phyloP scores from a whole-genome alignment of 2,888 invertebrate species.

The Scaeva pyrastri region DNA sequence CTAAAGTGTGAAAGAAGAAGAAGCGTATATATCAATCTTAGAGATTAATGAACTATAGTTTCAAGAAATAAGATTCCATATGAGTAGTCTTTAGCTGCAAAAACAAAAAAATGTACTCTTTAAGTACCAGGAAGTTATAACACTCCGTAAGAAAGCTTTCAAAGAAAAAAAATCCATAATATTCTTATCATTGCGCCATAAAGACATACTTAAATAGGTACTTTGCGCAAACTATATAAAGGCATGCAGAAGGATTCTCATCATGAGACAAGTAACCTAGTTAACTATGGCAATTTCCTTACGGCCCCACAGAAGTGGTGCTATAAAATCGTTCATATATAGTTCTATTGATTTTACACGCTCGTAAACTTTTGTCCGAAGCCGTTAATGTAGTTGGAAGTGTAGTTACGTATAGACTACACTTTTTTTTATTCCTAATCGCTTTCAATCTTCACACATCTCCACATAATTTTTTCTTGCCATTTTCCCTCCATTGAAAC shows the following conservation, averaged over 20 bases:
- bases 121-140: slow-evolving; percentile 9
- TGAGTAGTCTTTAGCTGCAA: not conserved
- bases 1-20: too few species aligned
- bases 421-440: slow-evolving; percentile 12
- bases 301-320: not conserved
- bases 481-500: not conserved
- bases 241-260: slow-evolving; percentile 1
- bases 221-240: slow-evolving; percentile 13
- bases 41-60: not conserved
- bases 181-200: slow-evolving; percentile 8
- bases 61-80: not conserved
- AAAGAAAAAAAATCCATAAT: not conserved
- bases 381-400: slow-evolving; percentile 27
- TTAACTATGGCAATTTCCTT: slow-evolving; percentile 46
- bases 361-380: slow-evolving; percentile 19
- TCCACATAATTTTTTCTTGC: slow-evolving; percentile 31
- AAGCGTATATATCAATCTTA: not conserved
- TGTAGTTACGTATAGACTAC: not conserved
- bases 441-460: slow-evolving; percentile 30
- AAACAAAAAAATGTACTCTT: not conserved
- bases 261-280: slow-evolving; percentile 51
- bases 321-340: slow-evolving; percentile 13
- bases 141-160: not conserved
- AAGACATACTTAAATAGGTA: slow-evolving; percentile 23
- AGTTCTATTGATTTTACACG: slow-evolving; percentile 43